Percentiles rank a stretch among this genome's conserved stretches.
Conservation (phyloP, 1,140 invertebrate genomes). For the Pinna nobilis region DNA sequence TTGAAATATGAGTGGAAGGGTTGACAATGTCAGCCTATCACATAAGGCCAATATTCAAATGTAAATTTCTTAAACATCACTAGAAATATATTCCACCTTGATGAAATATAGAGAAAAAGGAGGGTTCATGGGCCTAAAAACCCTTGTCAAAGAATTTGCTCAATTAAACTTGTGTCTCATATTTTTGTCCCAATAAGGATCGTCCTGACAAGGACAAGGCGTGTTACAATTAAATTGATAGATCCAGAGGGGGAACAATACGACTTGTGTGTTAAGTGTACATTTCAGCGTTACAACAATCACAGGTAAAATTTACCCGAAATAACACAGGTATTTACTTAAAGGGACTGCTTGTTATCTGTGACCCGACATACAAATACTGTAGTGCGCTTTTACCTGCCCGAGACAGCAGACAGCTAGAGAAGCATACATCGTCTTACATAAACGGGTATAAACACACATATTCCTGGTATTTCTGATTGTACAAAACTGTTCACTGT, state of each 20-base stretch:
- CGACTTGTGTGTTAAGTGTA: neutral
- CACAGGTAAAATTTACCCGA: neutral
- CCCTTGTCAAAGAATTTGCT: neutral
- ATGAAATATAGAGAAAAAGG: neutral
- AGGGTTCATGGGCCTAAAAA: neutral
- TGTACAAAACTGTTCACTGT: too few relatives aligned
- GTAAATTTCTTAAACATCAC: neutral
- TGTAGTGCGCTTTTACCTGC: neutral
- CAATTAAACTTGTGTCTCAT: conserved; percentile 1
- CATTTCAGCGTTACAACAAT: neutral
- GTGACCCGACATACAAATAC: neutral
- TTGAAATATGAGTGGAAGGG: too few relatives aligned
- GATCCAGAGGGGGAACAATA: neutral
- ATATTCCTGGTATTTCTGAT: too few relatives aligned
- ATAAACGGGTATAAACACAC: too few relatives aligned
- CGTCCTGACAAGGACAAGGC: neutral
- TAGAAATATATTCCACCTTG: neutral
- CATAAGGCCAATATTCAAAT: neutral
- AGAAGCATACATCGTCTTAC: too few relatives aligned
- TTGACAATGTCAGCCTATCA: neutral
- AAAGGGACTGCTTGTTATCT: neutral
- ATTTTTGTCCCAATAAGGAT: neutral
- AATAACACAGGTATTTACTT: neutral
- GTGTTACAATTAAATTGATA: neutral
- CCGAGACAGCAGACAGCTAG: too few relatives aligned